Percentiles rank a stretch among this genome's conserved stretches.
Evolutionary conservation across 2,797 vertebrate genomes (phyloP).

Genomic region (Micromesistius poutassou): DNA sequence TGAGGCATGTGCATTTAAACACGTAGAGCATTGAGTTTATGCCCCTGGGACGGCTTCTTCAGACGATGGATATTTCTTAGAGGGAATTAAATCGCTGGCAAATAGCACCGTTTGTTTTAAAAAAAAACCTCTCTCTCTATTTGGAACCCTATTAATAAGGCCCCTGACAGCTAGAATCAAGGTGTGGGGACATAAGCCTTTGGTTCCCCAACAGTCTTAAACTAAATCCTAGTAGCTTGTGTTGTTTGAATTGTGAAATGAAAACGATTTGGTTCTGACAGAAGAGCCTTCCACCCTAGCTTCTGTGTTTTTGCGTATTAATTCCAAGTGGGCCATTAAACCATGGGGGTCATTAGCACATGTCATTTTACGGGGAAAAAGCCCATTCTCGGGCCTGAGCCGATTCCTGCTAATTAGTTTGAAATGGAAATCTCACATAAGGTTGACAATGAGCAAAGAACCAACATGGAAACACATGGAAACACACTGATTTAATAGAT

Average conservation of each 20-base stretch:
- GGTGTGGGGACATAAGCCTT: neutral
- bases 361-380: constrained; percentile 67
- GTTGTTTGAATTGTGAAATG: neutral
- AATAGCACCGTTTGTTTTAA: constrained; percentile 13
- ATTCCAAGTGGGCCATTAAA: constrained; percentile 68
- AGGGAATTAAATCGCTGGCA: constrained; percentile 38
- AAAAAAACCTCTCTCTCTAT: neutral
- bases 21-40: constrained; percentile 3
- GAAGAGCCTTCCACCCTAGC: neutral
- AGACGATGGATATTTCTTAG: constrained; percentile 35
- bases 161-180: neutral
- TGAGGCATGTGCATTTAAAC: constrained; percentile 24
- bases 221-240: neutral
- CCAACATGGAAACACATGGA: constrained; percentile 33
- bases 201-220: neutral
- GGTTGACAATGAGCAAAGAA: constrained; percentile 21
- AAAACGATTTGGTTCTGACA: neutral
- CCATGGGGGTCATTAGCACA: constrained; percentile 65
- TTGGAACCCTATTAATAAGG: neutral
- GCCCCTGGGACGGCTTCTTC: constrained; percentile 27
- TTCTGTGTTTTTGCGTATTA: constrained; percentile 51
- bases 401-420: constrained; percentile 61
- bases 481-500: neutral
- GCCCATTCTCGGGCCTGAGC: constrained; percentile 62
- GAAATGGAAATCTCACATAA: constrained; percentile 49